A percentile compares a stretch with the other conserved stretches of the same genome.
phyloP scores from a whole-genome alignment of 2,888 invertebrate species.

The Ophion slaviceki region DNA sequence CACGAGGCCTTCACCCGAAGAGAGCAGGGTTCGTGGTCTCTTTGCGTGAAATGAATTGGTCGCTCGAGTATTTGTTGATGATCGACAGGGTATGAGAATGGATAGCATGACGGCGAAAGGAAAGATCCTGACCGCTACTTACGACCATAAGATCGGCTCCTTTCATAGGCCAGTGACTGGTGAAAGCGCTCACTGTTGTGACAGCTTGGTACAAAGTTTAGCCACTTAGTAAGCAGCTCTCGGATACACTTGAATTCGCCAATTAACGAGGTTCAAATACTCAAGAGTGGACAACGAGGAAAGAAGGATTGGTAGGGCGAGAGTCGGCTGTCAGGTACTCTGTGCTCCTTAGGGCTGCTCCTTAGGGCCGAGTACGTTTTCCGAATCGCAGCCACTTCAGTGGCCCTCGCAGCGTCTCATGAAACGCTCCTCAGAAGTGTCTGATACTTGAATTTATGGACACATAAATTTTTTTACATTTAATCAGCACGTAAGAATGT shows the following conservation, averaged over 20 bases:
- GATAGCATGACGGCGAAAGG: not conserved
- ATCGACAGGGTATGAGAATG: not conserved
- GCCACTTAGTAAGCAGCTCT: conserved; percentile 41
- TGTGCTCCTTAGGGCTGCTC: not conserved
- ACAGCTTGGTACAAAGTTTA: conserved; percentile 27
- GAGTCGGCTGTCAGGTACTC: not conserved
- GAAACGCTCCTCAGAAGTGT: not conserved
- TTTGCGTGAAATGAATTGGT: conserved; percentile 14
- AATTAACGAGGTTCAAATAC: conserved; percentile 49
- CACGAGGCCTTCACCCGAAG: not conserved
- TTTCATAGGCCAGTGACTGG: conserved; percentile 4
- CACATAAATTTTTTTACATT: conserved; percentile 5
- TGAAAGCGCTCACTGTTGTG: conserved; percentile 39
- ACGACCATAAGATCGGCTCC: not conserved
- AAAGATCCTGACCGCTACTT: conserved; percentile 11
- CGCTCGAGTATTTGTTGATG: conserved; percentile 17
- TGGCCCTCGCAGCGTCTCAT: not conserved
- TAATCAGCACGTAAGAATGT: not conserved
- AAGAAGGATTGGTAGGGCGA: not conserved
- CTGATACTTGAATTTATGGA: not conserved
- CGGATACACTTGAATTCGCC: conserved; percentile 53
- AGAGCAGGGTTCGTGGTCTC: no score
- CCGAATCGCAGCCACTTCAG: not conserved
- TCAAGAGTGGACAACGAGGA: not conserved
- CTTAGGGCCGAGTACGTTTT: not conserved